Base-by-base conservation (phyloP, 2,888 invertebrate species). In the Hyposoter dolosus region DNA sequence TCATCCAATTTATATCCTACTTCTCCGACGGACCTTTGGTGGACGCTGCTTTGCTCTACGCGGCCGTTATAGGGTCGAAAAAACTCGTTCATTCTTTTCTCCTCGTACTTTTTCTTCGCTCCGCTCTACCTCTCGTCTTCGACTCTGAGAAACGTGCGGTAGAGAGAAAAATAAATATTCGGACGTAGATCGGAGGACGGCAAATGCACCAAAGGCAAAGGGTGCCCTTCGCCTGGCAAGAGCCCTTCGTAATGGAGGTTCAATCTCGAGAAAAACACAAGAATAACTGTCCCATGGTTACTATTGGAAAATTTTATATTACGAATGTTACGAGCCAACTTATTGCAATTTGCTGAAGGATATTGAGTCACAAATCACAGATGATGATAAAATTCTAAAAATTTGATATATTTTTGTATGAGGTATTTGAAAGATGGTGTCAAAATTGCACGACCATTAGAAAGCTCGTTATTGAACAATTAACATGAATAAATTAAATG, bases 1-100 rank as follows among this genome's bases (percentile, higher is more conserved):
- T 88, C 85, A 88, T 88, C 85, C 88, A 85, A 88, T 88, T 88
- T 88, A 88, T 88, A 88, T 88, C 88, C 88, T 81, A 76, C 72
- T 87, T 82, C 81, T 82, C 78, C 23, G 68, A 78, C 78, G 84
- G 88, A 85, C 85, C 82, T 85, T 82, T 85, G 76, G 83, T 77
- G 81, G 83, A 82, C 76, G 81, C 75, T 87, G 47, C 68, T 56
- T 28, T 75, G 47, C 76, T 50, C 56, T 71, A n/a, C 75, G 40
- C 75, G 40, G 35, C 71, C 10, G n/a, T 68, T 68, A 65, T 65
- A 78, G 19, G 78, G n/a, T 68, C 17, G 17, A 56, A 56, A 78
- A 68, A 78, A 40, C 63, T 76, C 40, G 60, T 79, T 77, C 50
- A 56, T 71, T 77, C 66, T 47, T 71, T 63, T 65, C 66, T 50